phyloP scores from a whole-genome alignment of 2,888 invertebrate species.

The Drosophila rubida region DNA sequence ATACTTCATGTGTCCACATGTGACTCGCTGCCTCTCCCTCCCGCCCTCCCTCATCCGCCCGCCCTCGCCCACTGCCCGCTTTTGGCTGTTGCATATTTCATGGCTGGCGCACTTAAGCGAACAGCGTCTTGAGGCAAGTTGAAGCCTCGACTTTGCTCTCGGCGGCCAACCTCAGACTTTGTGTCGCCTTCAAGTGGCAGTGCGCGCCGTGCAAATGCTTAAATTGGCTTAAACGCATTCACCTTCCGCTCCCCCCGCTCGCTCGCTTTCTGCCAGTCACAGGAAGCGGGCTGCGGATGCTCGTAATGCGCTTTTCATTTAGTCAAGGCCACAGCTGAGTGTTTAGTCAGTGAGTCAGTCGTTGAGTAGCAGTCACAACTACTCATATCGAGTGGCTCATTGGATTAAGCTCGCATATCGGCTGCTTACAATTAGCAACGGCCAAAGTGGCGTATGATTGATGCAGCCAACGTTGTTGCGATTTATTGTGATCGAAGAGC shows the following conservation, averaged over 20 bases:
- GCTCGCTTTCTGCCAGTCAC: not conserved
- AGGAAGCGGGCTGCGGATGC: slow-evolving; percentile 9
- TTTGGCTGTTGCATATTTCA: not conserved
- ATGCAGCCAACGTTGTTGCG: slow-evolving; percentile 7
- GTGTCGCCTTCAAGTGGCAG: slow-evolving; percentile 47
- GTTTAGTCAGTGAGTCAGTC: not conserved
- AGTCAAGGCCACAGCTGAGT: slow-evolving; percentile 15
- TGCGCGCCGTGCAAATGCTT: slow-evolving; percentile 52
- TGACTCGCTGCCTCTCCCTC: not conserved
- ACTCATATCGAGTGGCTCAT: slow-evolving; percentile 36
- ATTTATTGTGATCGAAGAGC: slow-evolving; percentile 3
- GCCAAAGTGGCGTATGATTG: slow-evolving; percentile 32
- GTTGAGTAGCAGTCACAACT: slow-evolving; percentile 15
- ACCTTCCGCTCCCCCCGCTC: slow-evolving; percentile 8
- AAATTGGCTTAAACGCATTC: slow-evolving; percentile 63
- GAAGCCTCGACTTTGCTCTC: not conserved
- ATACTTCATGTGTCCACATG: not conserved
- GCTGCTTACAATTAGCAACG: slow-evolving; percentile 25
- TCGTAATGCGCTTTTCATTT: slow-evolving; percentile 53
- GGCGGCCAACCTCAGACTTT: slow-evolving; percentile 22
- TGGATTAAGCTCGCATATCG: slow-evolving; percentile 38
- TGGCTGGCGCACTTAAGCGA: slow-evolving; percentile 51
- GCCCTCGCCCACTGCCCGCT: not conserved
- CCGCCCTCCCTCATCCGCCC: not conserved
- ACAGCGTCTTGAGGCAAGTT: slow-evolving; percentile 17